phyloP scores from a whole-genome alignment of 1,140 invertebrate genomes.

The Daktulosphaira vitifoliae region DNA sequence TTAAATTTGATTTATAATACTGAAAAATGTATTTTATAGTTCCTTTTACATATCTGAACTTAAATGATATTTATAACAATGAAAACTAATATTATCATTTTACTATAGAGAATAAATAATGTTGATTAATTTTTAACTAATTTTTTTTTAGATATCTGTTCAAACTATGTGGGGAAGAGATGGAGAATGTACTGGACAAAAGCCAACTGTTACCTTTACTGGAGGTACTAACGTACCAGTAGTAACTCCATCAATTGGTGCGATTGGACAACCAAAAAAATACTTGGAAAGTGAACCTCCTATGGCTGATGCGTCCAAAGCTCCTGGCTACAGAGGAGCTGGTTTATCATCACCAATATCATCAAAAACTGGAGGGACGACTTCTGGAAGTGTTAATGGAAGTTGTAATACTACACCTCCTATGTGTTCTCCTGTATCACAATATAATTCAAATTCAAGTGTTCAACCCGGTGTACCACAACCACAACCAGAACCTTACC shows the following conservation, averaged over 20 bases:
- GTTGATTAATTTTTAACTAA: conserved; percentile 1
- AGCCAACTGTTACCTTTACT: conserved; percentile 40
- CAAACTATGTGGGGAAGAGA: conserved; percentile 59
- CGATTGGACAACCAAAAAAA: conserved; percentile 42
- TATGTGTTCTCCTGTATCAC: conserved; percentile 37
- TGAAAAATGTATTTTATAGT: too few species aligned
- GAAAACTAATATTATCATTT: too few species aligned
- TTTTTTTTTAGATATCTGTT: conserved; percentile 46
- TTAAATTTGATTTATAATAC: too few species aligned
- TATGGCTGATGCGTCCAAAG: conserved; percentile 64
- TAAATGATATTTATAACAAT: too few species aligned
- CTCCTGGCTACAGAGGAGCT: conserved; percentile 67
- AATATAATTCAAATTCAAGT: conserved; percentile 49
- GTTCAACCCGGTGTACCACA: conserved; percentile 40
- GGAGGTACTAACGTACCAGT: conserved; percentile 23
- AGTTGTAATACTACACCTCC: conserved; percentile 25
- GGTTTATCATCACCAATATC: conserved; percentile 60
- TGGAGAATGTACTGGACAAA: conserved; percentile 47
- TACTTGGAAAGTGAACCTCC: conserved; percentile 52
- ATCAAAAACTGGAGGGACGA: conserved; percentile 37
- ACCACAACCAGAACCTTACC: conserved; percentile 41
- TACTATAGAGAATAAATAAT: too few species aligned
- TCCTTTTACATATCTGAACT: background rate
- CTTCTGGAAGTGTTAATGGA: conserved; percentile 9
- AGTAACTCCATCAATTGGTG: conserved; percentile 12